Percentiles rank a stretch among this genome's conserved stretches.
phyloP scores from a whole-genome alignment of 2,888 invertebrate genomes.

The Proisotoma minuta region DNA sequence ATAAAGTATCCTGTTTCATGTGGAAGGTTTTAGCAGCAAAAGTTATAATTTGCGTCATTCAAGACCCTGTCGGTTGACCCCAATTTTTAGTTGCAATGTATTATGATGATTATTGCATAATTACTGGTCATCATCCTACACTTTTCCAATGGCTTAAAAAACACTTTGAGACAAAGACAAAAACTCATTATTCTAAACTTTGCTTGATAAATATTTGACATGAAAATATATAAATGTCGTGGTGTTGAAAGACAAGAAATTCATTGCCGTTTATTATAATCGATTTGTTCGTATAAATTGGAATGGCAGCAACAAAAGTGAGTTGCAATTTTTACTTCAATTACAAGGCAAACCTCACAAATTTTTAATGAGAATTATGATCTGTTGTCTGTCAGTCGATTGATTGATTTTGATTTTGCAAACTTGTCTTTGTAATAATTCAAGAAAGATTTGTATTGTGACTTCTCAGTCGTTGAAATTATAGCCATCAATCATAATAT shows the following conservation, averaged over 20 bases:
- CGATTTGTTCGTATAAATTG: too few relatives aligned
- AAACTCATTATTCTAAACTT: too few relatives aligned
- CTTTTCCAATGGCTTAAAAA: too few relatives aligned
- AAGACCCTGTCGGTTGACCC: slow-evolving; percentile 44
- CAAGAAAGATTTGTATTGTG: neutral
- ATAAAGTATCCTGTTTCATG: too few relatives aligned
- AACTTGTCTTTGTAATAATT: neutral
- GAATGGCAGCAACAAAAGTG: neutral
- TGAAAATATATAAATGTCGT: too few relatives aligned
- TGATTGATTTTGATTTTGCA: neutral
- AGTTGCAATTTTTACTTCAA: neutral
- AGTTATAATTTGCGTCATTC: slow-evolving; percentile 44
- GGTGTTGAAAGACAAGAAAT: slow-evolving; percentile 1
- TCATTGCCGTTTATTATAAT: neutral
- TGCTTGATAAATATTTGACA: too few relatives aligned
- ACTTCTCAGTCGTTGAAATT: too few relatives aligned
- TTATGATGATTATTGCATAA: slow-evolving; percentile 25
- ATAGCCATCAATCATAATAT: neutral
- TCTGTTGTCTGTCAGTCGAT: neutral
- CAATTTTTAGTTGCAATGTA: slow-evolving; percentile 19
- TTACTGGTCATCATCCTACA: neutral
- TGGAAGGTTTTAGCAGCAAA: too few relatives aligned
- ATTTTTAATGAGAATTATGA: neutral
- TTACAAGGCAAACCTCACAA: slow-evolving; percentile 8
- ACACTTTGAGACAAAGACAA: too few relatives aligned